phyloP scores from a whole-genome alignment of 2,113 vertebrate genomes.

The Microcebus griseorufus region DNA sequence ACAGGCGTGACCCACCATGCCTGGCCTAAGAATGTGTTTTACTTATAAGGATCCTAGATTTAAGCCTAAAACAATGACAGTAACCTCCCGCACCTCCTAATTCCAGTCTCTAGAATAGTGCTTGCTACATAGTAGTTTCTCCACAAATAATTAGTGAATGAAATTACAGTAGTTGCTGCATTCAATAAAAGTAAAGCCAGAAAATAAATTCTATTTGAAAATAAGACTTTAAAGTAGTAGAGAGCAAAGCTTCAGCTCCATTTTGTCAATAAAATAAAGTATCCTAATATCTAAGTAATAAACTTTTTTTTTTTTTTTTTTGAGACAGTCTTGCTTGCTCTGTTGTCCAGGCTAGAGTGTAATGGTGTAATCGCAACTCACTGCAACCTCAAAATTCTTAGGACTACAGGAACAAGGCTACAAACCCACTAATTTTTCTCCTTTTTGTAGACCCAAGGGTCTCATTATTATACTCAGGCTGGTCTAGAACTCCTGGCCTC shows the following conservation, averaged over 20 bases:
- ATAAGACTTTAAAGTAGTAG: conserved; percentile 12
- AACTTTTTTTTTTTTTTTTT: neutral
- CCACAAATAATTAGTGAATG: neutral
- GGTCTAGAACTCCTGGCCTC: no score
- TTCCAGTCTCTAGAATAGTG: neutral
- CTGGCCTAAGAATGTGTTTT: neutral
- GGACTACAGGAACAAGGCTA: no score
- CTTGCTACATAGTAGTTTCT: neutral
- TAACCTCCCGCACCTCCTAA: neutral
- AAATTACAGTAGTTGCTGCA: conserved; percentile 12
- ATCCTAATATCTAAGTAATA: neutral
- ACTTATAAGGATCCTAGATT: conserved; percentile 39
- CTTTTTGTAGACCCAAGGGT: no score
- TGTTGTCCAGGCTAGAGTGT: no score
- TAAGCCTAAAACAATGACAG: neutral
- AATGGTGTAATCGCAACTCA: no score
- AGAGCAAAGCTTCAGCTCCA: conserved; percentile 7
- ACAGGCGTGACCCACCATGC: no score
- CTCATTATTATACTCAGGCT: no score
- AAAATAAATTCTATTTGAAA: conserved; percentile 29
- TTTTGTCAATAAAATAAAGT: conserved; percentile 15
- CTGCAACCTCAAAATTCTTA: no score
- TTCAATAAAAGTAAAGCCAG: conserved; percentile 21
- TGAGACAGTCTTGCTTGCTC: no score
- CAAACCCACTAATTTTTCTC: no score